A percentile compares a stretch with the other conserved stretches of the same genome.
phyloP scores from a whole-genome alignment of 2,797 vertebrate species.

The Anolis apletophallus region DNA sequence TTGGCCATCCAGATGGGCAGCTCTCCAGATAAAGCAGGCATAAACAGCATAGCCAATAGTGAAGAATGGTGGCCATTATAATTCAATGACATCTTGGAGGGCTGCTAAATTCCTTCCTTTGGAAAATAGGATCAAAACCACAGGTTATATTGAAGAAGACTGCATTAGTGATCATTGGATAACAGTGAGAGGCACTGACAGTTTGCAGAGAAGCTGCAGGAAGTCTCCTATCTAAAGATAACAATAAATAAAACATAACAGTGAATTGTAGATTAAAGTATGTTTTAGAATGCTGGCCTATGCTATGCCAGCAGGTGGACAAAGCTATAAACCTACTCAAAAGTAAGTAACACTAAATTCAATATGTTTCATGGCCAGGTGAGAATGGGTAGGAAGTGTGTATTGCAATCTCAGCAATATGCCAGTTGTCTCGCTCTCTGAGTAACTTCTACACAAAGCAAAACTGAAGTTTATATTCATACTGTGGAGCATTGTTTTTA shows the following conservation, averaged over 20 bases:
- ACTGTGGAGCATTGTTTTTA: conserved; percentile 77
- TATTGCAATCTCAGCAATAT: conserved; percentile 58
- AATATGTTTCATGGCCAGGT: neutral
- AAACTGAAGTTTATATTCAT: conserved; percentile 79
- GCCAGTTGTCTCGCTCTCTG: conserved; percentile 73
- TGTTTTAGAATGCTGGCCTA: conserved; percentile 54
- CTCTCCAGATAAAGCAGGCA: too few relatives aligned
- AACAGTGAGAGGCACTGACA: conserved; percentile 62
- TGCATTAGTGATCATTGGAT: conserved; percentile 63
- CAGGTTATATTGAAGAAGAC: neutral
- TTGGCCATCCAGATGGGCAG: too few relatives aligned
- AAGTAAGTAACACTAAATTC: neutral
- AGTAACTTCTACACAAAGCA: conserved; percentile 75
- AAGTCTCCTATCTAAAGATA: conserved; percentile 52
- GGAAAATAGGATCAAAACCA: neutral
- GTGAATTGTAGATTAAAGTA: conserved; percentile 63
- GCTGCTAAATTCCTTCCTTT: too few relatives aligned
- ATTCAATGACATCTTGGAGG: too few relatives aligned
- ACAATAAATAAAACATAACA: conserved; percentile 28
- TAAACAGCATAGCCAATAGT: too few relatives aligned
- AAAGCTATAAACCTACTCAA: neutral
- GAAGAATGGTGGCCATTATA: too few relatives aligned
- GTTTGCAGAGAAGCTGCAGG: conserved; percentile 69
- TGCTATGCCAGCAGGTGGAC: conserved; percentile 61
- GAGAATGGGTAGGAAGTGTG: neutral